These are phyloP conservation scores for Drosophila colorata DNA, from an alignment of 2,888 invertebrate genomes.

Conservation along the genomic window DNA sequence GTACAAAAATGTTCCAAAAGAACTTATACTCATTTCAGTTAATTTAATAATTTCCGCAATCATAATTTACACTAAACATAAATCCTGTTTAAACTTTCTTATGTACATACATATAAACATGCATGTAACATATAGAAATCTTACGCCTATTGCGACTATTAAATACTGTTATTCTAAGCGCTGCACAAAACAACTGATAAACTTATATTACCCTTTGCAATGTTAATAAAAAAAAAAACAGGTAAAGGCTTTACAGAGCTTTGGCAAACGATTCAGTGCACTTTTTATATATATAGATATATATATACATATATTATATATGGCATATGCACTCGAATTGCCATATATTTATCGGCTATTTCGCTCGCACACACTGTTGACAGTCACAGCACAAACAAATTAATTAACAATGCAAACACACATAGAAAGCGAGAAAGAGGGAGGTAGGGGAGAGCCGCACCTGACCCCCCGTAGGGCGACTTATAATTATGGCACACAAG, in stretches of 20 bases:
- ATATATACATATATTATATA: constrained; percentile 3
- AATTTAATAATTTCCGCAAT: neutral
- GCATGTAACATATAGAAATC: neutral
- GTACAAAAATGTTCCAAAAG: neutral
- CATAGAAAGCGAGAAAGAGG: constrained; percentile 1
- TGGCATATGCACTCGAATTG: constrained; percentile 22
- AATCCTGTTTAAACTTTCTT: too few relatives aligned
- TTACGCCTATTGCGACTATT: neutral
- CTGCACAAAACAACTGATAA: constrained; percentile 10
- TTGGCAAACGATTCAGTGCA: constrained; percentile 46
- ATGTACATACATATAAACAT: too few relatives aligned
- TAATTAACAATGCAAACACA: constrained; percentile 75
- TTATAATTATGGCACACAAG: constrained; percentile 74
- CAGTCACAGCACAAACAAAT: constrained; percentile 66
- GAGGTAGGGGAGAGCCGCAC: neutral
- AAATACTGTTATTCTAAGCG: neutral
- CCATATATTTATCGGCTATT: constrained; percentile 31
- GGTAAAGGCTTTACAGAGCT: constrained; percentile 50
- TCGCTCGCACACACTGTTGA: constrained; percentile 34
- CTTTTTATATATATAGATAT: constrained; percentile 8
- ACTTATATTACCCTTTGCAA: constrained; percentile 39
- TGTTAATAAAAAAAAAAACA: constrained; percentile 20
- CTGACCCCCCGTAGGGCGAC: constrained; percentile 44
- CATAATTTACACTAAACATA: neutral
- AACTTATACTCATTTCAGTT: neutral